Evolutionary conservation across 1,140 invertebrate species (phyloP), one percentile per base, ranked within the genome.

Genomic region (Drosophila oshimai): DNA sequence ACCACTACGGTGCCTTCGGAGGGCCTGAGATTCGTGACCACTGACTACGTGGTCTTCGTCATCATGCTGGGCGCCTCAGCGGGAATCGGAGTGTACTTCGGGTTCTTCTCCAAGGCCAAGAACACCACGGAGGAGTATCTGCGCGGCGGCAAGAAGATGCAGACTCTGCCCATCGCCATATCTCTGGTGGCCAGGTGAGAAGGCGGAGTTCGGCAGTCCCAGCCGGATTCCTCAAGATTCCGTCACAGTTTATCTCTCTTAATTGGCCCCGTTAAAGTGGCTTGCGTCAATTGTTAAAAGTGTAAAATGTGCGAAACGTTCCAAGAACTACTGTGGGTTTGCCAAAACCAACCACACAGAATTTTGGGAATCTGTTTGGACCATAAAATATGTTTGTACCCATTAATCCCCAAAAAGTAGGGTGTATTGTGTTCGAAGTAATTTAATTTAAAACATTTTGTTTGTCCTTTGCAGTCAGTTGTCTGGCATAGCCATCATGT

Each of bases 401-500:
- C n/a, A n/a, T n/a, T n/a, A n/a, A n/a, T n/a, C n/a, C n/a, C n/a
- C n/a, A n/a, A n/a, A n/a, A n/a, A n/a, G n/a, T n/a, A n/a, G n/a
- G n/a, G n/a, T n/a, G n/a, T 44, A 9, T 24, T 0, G 4, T n/a
- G 3, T 1, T 33, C n/a, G n/a, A n/a, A n/a, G n/a, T 20, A 22
- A n/a, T 15, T 24, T 10, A 3, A 2, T 18, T 28, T n/a, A 0
- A 12, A 9, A 5, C n/a, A n/a, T n/a, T n/a, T n/a, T 5, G 6
- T 20, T 5, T 0, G 17, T 17, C 3, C 49, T 90, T 89, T 44
- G 1, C 78, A 96, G 95, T 90, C 96, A 96, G 90, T 94, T 96
- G 90, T 97, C 96, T 1, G 95, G 95, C 4, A 95, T 96, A 54
- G 94, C 95, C 0, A 92, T 97, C 28, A 92, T 97, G 22, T 95